A percentile compares a stretch with the other conserved stretches of the same genome.
These are phyloP conservation scores for Diceros bicornis DNA, from an alignment of 2,797 vertebrate genomes.

Conservation along the genomic window DNA sequence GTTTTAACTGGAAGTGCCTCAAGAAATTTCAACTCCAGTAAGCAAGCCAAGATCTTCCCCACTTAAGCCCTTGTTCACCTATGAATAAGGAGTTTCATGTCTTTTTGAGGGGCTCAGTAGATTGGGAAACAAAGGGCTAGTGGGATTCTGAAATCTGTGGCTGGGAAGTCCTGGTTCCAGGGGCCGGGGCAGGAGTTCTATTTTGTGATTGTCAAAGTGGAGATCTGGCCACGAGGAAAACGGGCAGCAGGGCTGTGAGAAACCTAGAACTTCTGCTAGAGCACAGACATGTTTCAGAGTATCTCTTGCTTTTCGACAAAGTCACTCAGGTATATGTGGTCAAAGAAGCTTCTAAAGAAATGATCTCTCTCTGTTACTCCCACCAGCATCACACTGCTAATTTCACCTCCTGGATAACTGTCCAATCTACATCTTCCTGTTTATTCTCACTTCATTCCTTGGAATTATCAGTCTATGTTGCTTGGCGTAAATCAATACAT, in stretches of 20 bases:
- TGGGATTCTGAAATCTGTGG: not conserved
- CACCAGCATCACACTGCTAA: not conserved
- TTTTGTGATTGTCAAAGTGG: no score
- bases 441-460: not conserved
- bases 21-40: not conserved
- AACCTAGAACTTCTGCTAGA: no score
- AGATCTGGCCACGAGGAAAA: rapidly evolving
- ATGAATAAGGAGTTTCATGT: not conserved
- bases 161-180: no score
- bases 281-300: rapidly evolving
- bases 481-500: not conserved
- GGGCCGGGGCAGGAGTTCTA: not conserved
- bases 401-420: not conserved
- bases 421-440: not conserved
- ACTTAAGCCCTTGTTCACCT: not conserved
- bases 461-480: no score
- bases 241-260: not conserved
- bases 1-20: not conserved
- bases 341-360: not conserved
- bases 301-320: not conserved
- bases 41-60: no score
- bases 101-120: rapidly evolving
- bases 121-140: not conserved
- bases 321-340: not conserved
- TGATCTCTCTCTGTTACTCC: not conserved